phyloP scores from a whole-genome alignment of 2,113 vertebrate genomes.

The Seriola aureovittata region DNA sequence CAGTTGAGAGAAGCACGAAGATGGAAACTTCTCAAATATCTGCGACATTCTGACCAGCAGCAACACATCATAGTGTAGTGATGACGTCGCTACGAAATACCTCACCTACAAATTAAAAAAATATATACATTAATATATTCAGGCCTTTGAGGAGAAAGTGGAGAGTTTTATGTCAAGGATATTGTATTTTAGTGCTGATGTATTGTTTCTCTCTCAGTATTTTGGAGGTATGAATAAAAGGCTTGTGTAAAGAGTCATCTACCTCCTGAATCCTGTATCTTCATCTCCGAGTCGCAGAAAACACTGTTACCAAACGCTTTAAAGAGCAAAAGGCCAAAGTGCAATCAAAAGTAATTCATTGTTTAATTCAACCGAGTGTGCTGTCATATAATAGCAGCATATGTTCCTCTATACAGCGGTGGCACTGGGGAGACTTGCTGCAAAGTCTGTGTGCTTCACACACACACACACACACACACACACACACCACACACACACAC shows the following conservation, averaged over 20 bases:
- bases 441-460: conserved; percentile 8
- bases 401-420: too few relatives aligned
- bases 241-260: background rate
- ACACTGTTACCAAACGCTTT: too few relatives aligned
- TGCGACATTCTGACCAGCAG: conserved; percentile 56
- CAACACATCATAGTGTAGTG: background rate
- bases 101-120: background rate
- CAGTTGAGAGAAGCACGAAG: conserved; percentile 29
- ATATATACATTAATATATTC: background rate
- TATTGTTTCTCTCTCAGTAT: background rate
- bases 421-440: background rate
- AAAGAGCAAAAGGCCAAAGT: too few relatives aligned
- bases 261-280: too few relatives aligned
- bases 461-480: conserved; percentile 3
- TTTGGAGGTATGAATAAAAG: background rate
- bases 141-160: background rate
- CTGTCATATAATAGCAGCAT: too few relatives aligned
- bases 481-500: conserved; percentile 29
- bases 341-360: too few relatives aligned
- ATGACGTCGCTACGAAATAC: background rate
- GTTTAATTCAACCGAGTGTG: too few relatives aligned
- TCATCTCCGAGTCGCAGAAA: too few relatives aligned
- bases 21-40: conserved; percentile 60
- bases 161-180: background rate
- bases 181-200: background rate